These are phyloP conservation scores for Leguminivora glycinivorella DNA, from an alignment of 1,140 invertebrate species.

Conservation along the genomic window DNA sequence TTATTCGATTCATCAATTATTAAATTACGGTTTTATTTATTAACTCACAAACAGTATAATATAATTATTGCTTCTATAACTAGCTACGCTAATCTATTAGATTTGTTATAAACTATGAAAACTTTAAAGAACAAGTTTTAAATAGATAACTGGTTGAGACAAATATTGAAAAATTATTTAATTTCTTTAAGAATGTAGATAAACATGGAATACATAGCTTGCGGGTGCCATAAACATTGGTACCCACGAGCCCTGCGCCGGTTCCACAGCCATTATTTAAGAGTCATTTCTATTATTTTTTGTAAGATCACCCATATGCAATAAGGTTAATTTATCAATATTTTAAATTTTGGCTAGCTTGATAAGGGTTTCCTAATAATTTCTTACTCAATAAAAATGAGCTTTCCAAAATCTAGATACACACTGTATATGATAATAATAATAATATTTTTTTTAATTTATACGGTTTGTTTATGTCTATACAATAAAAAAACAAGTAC, in stretches of 20 bases:
- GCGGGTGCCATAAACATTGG: not conserved
- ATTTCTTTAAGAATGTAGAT: conserved; percentile 11
- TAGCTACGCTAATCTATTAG: conserved; percentile 26
- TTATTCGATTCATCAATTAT: conserved; percentile 16
- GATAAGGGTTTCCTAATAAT: not conserved
- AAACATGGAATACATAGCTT: conserved; percentile 18
- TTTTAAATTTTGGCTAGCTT: not conserved
- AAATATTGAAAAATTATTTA: conserved; percentile 24
- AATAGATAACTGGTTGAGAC: conserved; percentile 24
- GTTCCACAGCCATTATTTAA: not conserved
- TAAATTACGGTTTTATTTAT: conserved; percentile 16
- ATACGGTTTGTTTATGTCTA: not conserved
- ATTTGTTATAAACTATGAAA: conserved; percentile 25
- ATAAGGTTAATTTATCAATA: not conserved
- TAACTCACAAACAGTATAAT: conserved; percentile 13
- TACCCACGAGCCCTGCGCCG: not conserved
- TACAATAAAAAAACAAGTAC: not conserved
- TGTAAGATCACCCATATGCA: not conserved
- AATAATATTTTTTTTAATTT: not conserved
- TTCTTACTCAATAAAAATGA: not conserved
- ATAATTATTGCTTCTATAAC: conserved; percentile 16
- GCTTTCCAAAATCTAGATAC: conserved; percentile 10
- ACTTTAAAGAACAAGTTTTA: conserved; percentile 26
- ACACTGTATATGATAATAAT: not conserved
- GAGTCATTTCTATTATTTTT: not conserved